Conservation (phyloP, 2,113 vertebrate species). For the Jacana jacana region DNA sequence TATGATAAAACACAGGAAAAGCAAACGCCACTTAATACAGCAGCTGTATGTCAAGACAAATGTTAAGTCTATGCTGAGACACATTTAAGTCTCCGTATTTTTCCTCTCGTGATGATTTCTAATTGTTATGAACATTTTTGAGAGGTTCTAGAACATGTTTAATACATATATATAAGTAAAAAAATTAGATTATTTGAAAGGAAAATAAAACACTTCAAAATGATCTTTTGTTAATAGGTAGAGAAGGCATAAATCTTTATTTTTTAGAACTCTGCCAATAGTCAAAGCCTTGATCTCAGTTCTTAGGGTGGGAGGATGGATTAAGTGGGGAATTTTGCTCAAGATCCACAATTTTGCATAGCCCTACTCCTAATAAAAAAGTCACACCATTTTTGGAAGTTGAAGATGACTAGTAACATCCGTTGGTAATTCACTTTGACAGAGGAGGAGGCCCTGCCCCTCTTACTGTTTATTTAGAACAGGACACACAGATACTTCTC, state of each 20-base stretch:
- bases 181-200: not conserved
- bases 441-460: not conserved
- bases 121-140: not conserved
- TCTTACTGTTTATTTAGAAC: conserved; percentile 20
- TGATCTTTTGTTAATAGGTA: not conserved
- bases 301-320: not conserved
- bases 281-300: not conserved
- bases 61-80: not conserved
- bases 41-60: not conserved
- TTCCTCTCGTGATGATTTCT: not conserved
- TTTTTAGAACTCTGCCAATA: not conserved
- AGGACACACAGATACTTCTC: conserved; percentile 3
- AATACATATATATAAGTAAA: not conserved
- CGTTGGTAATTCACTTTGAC: not conserved
- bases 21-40: conserved; percentile 8
- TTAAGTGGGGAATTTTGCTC: not conserved
- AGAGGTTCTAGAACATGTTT: not conserved
- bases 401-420: not conserved
- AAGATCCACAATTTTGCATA: not conserved
- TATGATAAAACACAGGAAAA: not conserved
- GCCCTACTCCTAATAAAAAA: not conserved
- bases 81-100: not conserved
- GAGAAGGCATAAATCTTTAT: not conserved
- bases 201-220: not conserved
- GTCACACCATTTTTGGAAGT: not conserved